Conservation (phyloP, 2,888 invertebrate genomes). For the Nebria salina region DNA sequence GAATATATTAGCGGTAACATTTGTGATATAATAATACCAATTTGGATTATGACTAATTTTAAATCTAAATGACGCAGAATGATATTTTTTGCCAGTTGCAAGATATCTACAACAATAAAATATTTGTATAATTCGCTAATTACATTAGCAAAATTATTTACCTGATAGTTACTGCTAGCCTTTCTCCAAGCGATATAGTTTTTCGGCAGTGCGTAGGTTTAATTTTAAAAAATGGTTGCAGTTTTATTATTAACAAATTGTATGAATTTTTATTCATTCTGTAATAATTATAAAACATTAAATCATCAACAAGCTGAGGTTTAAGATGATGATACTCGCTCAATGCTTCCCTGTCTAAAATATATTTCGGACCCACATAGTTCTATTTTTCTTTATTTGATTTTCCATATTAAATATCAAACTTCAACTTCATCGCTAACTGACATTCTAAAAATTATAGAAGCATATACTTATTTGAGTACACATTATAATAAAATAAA, state of each 20-base stretch:
- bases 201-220: conserved; percentile 30
- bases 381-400: conserved; percentile 12
- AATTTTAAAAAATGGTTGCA: conserved; percentile 22
- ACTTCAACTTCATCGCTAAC: conserved; percentile 22
- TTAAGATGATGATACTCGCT: conserved; percentile 17
- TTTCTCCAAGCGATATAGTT: conserved; percentile 26
- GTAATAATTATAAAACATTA: conserved; percentile 27
- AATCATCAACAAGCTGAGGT: conserved; percentile 19
- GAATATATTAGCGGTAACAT: not conserved
- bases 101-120: conserved; percentile 16
- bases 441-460: conserved; percentile 28
- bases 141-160: no score
- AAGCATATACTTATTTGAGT: conserved; percentile 13
- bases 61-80: conserved; percentile 26
- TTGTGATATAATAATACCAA: conserved; percentile 15
- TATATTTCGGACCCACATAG: conserved; percentile 29
- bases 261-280: conserved; percentile 30
- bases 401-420: conserved; percentile 15
- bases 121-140: no score
- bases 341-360: conserved; percentile 18
- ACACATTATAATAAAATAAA: conserved; percentile 15
- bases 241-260: conserved; percentile 26
- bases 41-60: conserved; percentile 27
- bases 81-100: conserved; percentile 20
- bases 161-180: no score